A percentile compares a stretch with the other conserved stretches of the same genome.
Evolutionary conservation across 2,113 vertebrate species (phyloP).

Genomic region (Sinosuthora webbiana): DNA sequence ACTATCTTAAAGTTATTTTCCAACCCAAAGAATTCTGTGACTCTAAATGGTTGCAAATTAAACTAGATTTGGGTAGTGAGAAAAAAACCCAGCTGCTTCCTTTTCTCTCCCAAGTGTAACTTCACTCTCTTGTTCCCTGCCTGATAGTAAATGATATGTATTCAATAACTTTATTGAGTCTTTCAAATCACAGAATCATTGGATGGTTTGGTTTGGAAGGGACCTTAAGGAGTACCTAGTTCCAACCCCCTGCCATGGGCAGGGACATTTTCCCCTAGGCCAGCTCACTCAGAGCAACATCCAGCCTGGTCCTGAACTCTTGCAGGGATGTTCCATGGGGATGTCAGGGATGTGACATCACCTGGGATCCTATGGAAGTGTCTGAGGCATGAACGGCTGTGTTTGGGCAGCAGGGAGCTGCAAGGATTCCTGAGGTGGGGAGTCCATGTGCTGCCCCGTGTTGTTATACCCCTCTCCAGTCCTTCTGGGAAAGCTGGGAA

Average conservation of each 20-base stretch:
- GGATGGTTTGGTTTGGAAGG: not conserved
- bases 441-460: fast-evolving
- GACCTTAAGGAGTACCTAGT: not conserved
- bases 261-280: not conserved
- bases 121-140: not conserved
- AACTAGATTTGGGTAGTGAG: not conserved
- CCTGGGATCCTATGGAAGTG: no score
- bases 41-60: not conserved
- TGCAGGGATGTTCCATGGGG: not conserved
- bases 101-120: not conserved
- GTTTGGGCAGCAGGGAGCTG: not conserved
- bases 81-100: not conserved
- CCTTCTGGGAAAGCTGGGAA: not conserved
- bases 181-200: not conserved
- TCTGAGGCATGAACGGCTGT: fast-evolving
- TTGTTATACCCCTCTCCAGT: fast-evolving
- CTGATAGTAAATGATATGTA: not conserved
- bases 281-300: not conserved
- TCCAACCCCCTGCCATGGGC: not conserved
- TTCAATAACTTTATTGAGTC: not conserved
- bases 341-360: not conserved
- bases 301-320: not conserved
- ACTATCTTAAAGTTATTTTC: not conserved
- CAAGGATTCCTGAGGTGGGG: fast-evolving
- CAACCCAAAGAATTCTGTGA: not conserved